phyloP scores from a whole-genome alignment of 2,888 invertebrate species.

The Digitonthophagus gazella region DNA sequence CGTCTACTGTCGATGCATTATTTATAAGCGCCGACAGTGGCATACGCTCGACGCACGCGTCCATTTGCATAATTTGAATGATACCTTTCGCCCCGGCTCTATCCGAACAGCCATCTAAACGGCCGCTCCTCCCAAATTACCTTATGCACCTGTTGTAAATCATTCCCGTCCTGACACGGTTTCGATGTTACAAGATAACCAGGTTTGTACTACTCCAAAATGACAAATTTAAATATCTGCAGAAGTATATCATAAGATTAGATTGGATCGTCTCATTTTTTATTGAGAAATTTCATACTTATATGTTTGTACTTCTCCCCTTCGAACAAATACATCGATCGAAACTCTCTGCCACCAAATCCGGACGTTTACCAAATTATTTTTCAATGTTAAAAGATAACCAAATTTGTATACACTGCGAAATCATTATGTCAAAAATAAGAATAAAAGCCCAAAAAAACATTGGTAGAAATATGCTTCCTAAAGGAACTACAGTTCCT shows the following conservation, averaged over 20 bases:
- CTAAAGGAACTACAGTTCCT: too few relatives aligned
- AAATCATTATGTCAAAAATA: too few relatives aligned
- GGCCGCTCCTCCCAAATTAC: conserved; percentile 11
- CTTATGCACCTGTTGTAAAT: conserved; percentile 13
- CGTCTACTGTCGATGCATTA: neutral
- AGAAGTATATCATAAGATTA: too few relatives aligned
- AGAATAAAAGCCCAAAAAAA: too few relatives aligned
- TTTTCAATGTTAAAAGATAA: neutral
- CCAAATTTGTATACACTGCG: too few relatives aligned
- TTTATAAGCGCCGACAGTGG: neutral
- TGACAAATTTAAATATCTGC: neutral
- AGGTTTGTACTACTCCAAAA: neutral
- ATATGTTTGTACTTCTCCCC: neutral
- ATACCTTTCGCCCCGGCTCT: conserved; percentile 8
- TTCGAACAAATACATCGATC: neutral
- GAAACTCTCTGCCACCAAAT: neutral
- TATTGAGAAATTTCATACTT: too few relatives aligned
- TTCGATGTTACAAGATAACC: neutral
- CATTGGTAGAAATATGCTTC: too few relatives aligned
- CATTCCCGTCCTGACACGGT: neutral
- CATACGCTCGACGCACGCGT: neutral
- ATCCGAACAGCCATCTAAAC: conserved; percentile 9
- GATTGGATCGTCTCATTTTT: too few relatives aligned
- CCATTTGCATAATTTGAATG: conserved; percentile 16
- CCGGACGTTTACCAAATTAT: neutral